phyloP scores from a whole-genome alignment of 1,140 invertebrate species.

The Drosophila truncata region DNA sequence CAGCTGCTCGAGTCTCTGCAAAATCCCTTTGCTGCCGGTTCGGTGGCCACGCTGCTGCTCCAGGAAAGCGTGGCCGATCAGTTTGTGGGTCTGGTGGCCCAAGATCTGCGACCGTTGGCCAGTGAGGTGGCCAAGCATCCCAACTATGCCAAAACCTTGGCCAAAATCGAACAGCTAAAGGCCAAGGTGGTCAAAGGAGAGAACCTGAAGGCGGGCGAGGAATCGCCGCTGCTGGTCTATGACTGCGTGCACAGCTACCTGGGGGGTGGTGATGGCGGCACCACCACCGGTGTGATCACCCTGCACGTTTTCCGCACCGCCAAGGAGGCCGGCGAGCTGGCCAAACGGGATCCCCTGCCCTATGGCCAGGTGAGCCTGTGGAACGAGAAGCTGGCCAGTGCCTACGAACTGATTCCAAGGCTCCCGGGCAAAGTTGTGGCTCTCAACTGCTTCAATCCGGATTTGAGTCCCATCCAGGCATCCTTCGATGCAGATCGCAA shows the following conservation, averaged over 20 bases:
- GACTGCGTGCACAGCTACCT: slow-evolving; percentile 73
- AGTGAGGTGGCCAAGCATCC: slow-evolving; percentile 37
- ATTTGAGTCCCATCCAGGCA: slow-evolving; percentile 38
- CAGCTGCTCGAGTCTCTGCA: slow-evolving; percentile 63
- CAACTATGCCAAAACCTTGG: slow-evolving; percentile 28
- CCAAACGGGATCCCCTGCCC: slow-evolving; percentile 53
- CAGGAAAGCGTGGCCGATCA: slow-evolving; percentile 64
- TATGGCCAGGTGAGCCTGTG: slow-evolving; percentile 66
- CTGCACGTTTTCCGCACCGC: slow-evolving; percentile 77
- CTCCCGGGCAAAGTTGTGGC: slow-evolving; percentile 36
- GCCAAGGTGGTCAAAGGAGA: slow-evolving; percentile 50
- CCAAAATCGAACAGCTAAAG: slow-evolving; percentile 58
- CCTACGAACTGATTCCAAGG: slow-evolving; percentile 68
- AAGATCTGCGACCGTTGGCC: slow-evolving; percentile 36
- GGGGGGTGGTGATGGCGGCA: slow-evolving; percentile 27
- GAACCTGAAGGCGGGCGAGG: slow-evolving; percentile 36
- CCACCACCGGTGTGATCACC: slow-evolving; percentile 56
- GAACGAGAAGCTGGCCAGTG: slow-evolving; percentile 72
- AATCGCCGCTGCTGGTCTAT: slow-evolving; percentile 58
- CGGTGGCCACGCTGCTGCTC: slow-evolving; percentile 62
- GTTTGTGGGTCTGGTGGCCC: slow-evolving; percentile 50
- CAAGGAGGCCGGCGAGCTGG: slow-evolving; percentile 68
- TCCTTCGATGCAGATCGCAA: slow-evolving; percentile 20
- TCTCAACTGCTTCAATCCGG: slow-evolving; percentile 67
- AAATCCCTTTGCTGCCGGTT: slow-evolving; percentile 47